phyloP scores from a whole-genome alignment of 2,888 invertebrate species.

The Ectemnius lituratus region DNA sequence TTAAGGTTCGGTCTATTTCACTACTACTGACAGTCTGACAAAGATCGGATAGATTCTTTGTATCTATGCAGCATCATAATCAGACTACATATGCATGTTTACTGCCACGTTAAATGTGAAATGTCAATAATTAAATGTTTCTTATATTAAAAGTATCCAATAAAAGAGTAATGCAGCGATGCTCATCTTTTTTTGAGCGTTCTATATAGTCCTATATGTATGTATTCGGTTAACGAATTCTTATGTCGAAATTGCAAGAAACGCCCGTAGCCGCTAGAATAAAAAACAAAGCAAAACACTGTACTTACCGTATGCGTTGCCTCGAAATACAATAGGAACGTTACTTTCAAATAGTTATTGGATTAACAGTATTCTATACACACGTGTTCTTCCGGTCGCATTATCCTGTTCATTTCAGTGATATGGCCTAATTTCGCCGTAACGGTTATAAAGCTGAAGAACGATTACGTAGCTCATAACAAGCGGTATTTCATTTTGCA shows the following conservation, averaged over 20 bases:
- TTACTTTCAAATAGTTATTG: background rate
- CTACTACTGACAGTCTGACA: slow-evolving; percentile 25
- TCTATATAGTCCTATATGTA: too few relatives aligned
- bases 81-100: slow-evolving; percentile 5
- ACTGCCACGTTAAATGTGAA: too few relatives aligned
- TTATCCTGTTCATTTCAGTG: slow-evolving; percentile 19
- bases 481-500: slow-evolving; percentile 31
- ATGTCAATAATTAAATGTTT: too few relatives aligned
- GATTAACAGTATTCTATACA: slow-evolving; percentile 8
- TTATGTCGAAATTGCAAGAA: too few relatives aligned
- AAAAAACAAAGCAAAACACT: too few relatives aligned
- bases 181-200: too few relatives aligned
- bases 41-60: slow-evolving; percentile 34
- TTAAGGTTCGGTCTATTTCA: slow-evolving; percentile 26
- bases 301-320: too few relatives aligned
- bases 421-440: slow-evolving; percentile 35
- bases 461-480: slow-evolving; percentile 5
- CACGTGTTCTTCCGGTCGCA: slow-evolving; percentile 15
- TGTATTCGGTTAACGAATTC: too few relatives aligned
- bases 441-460: slow-evolving; percentile 28
- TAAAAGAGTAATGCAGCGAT: too few relatives aligned
- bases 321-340: too few relatives aligned
- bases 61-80: slow-evolving; percentile 30
- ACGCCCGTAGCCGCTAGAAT: too few relatives aligned
- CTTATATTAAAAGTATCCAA: too few relatives aligned